Conservation (phyloP, 2,888 invertebrate species). For the Yponomeuta plumbellus region DNA sequence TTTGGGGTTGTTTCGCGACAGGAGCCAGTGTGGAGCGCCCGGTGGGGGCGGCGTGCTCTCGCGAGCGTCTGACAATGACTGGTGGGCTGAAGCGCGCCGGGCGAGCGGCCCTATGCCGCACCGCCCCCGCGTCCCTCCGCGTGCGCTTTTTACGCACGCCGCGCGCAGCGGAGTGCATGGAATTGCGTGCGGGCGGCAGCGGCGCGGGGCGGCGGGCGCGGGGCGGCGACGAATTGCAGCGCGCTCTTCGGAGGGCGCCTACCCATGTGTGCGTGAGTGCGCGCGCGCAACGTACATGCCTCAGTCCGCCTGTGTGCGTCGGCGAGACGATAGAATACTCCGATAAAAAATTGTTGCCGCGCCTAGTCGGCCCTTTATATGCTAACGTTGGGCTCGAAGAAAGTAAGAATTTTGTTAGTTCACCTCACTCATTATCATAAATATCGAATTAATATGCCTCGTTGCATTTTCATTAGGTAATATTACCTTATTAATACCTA, state of each 20-base stretch:
- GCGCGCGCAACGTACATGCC: constrained; percentile 32
- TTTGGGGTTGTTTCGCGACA: constrained; percentile 14
- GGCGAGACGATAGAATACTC: constrained; percentile 51
- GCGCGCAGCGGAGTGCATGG: constrained; percentile 61
- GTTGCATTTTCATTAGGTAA: constrained; percentile 39
- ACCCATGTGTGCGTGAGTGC: constrained; percentile 62
- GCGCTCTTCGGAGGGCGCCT: constrained; percentile 54
- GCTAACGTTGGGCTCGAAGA: constrained; percentile 59
- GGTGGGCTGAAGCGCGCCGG: constrained; percentile 42
- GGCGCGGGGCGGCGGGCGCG: constrained; percentile 41
- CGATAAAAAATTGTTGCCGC: constrained; percentile 64
- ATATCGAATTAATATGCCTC: constrained; percentile 46
- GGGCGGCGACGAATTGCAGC: constrained; percentile 68
- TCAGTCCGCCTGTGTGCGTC: constrained; percentile 21
- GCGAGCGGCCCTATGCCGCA: constrained; percentile 42
- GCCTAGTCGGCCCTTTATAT: constrained; percentile 60
- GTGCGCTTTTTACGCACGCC: constrained; percentile 74
- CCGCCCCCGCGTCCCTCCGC: constrained; percentile 57
- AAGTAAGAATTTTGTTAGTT: constrained; percentile 49
- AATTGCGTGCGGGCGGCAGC: constrained; percentile 54
- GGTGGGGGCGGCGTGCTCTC: constrained; percentile 69
- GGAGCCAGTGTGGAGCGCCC: constrained; percentile 40
- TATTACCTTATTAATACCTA: no score
- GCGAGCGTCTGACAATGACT: constrained; percentile 69
- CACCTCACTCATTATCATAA: constrained; percentile 45